A percentile compares a stretch with the other conserved stretches of the same genome.
Evolutionary conservation across 2,888 invertebrate genomes (phyloP).

Genomic region (Caenorhabditis sp.): DNA sequence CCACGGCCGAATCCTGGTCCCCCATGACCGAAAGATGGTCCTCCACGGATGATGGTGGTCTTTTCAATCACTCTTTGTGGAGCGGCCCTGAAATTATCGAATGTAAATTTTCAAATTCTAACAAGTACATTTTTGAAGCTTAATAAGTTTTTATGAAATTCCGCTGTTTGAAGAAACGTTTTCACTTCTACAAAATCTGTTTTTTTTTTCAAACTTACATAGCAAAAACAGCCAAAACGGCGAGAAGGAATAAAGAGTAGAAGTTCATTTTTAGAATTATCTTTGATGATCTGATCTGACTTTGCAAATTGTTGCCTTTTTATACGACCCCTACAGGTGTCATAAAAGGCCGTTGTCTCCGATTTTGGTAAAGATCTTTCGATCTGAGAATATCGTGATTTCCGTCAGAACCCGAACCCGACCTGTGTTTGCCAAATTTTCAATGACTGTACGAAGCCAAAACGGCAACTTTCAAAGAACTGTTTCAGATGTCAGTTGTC

Average conservation of each 20-base stretch:
- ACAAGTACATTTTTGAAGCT: no score
- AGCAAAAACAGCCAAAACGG: slow-evolving; percentile 55
- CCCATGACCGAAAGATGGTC: slow-evolving; percentile 24
- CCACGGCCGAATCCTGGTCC: slow-evolving; percentile 31
- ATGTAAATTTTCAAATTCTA: no score
- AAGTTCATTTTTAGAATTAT: slow-evolving; percentile 54
- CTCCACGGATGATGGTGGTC: slow-evolving; percentile 53
- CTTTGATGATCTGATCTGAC: neutral
- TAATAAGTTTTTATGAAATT: no score
- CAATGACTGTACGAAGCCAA: no score
- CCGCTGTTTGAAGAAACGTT: no score
- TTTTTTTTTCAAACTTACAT: no score
- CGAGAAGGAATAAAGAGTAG: slow-evolving; percentile 54
- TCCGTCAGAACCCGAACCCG: slow-evolving; percentile 23
- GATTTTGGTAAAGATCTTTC: slow-evolving; percentile 60
- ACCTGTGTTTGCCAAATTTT: slow-evolving; percentile 31
- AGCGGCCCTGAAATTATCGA: slow-evolving; percentile 55
- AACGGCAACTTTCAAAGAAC: slow-evolving; percentile 1
- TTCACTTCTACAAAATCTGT: no score
- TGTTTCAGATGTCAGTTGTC: slow-evolving; percentile 7
- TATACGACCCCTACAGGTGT: slow-evolving; percentile 37
- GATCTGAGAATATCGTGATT: slow-evolving; percentile 42
- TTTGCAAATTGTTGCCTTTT: slow-evolving; percentile 22
- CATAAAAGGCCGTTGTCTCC: slow-evolving; percentile 21
- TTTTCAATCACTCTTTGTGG: slow-evolving; percentile 62